phyloP scores from a whole-genome alignment of 2,888 invertebrate species.

The Caenorhabditis sulstoni region DNA sequence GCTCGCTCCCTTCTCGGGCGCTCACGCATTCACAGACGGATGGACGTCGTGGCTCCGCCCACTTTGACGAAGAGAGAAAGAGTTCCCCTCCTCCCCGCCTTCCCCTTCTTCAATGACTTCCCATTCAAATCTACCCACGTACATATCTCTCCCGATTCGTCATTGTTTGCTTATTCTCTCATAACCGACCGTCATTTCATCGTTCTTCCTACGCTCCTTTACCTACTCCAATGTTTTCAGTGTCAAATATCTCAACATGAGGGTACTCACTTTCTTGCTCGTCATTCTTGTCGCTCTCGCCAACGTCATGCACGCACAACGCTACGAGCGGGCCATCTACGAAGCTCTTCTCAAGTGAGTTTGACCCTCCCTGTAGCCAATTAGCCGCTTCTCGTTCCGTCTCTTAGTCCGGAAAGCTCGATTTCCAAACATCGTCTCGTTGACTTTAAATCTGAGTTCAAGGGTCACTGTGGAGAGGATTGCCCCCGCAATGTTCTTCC shows the following conservation, averaged over 20 bases:
- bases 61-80: too few relatives aligned
- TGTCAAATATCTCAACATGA: conserved; percentile 66
- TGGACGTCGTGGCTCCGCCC: conserved; percentile 5
- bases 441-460: conserved; percentile 1
- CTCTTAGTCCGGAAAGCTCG: not conserved
- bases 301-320: conserved; percentile 60
- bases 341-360: conserved; percentile 69
- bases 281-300: conserved; percentile 59
- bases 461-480: not conserved
- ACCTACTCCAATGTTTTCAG: conserved; percentile 34
- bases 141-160: conserved; percentile 34
- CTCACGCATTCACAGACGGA: conserved; percentile 25
- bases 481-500: not conserved
- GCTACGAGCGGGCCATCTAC: conserved; percentile 65
- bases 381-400: conserved; percentile 5
- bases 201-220: not conserved
- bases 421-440: not conserved
- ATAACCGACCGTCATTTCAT: conserved; percentile 12
- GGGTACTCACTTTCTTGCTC: conserved; percentile 66
- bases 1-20: conserved; percentile 5
- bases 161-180: conserved; percentile 40
- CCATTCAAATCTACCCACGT: conserved; percentile 7
- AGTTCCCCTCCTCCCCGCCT: too few relatives aligned
- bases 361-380: conserved; percentile 3
- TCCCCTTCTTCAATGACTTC: not conserved